phyloP scores from a whole-genome alignment of 2,797 vertebrate genomes.

The Phoebastria nigripes region DNA sequence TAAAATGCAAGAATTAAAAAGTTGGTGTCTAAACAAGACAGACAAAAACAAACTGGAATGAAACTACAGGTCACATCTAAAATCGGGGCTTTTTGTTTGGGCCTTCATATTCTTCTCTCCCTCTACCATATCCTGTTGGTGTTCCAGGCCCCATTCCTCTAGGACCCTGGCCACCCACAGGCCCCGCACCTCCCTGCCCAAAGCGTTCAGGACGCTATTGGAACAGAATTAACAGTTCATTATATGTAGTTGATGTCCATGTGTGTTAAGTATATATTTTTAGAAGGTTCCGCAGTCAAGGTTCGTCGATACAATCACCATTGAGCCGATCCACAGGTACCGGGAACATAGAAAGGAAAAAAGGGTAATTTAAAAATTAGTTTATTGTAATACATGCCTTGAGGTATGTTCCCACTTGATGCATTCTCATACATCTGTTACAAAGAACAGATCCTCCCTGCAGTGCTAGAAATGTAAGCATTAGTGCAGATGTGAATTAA shows the following conservation, averaged over 20 bases:
- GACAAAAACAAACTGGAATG: constrained; percentile 83
- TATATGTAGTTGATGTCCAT: constrained; percentile 86
- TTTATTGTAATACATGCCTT: constrained; percentile 90
- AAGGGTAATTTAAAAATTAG: constrained; percentile 99
- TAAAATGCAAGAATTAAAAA: constrained; percentile 93
- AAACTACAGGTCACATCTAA: constrained; percentile 83
- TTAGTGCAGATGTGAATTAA: constrained; percentile 79
- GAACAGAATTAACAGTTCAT: constrained; percentile 79
- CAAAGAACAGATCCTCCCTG: constrained; percentile 82
- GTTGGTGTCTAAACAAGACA: constrained; percentile 83
- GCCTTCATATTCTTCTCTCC: constrained; percentile 98
- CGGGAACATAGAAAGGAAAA: constrained; percentile 99
- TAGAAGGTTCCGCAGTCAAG: constrained; percentile 94
- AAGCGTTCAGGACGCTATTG: constrained; percentile 98
- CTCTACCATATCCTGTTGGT: constrained; percentile 89
- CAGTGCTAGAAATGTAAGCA: constrained; percentile 82
- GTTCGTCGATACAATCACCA: constrained; percentile 97
- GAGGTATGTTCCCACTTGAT: constrained; percentile 86
- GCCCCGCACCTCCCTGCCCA: constrained; percentile 88
- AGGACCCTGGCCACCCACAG: constrained; percentile 84
- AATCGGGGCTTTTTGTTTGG: constrained; percentile 98
- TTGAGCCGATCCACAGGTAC: constrained; percentile 99
- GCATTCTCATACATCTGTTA: constrained; percentile 83
- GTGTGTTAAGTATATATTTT: constrained; percentile 85
- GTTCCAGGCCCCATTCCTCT: constrained; percentile 90